Percentiles rank a stretch among this genome's conserved stretches.
Evolutionary conservation across 2,797 vertebrate species (phyloP).

Genomic region (Scyliorhinus canicula): DNA sequence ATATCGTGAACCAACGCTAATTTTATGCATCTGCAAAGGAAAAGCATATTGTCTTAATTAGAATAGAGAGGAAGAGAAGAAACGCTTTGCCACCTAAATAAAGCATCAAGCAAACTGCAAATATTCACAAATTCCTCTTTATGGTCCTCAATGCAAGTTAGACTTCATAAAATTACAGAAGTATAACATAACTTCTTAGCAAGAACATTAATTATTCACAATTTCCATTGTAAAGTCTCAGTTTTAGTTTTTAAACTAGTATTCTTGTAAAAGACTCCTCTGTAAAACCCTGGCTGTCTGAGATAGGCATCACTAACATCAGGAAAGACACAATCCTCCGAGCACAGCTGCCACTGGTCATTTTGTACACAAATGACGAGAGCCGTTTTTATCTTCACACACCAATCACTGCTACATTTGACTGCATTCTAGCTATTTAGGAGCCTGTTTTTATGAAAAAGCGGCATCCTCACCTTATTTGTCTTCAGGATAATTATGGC

Average conservation of each 20-base stretch:
- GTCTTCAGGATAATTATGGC: background rate
- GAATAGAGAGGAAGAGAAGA: background rate
- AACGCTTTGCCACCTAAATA: background rate
- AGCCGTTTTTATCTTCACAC: background rate
- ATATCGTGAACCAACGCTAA: conserved; percentile 92
- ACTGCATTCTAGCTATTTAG: background rate
- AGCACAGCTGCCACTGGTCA: background rate
- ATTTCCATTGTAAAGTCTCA: background rate
- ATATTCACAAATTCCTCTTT: background rate
- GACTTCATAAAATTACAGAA: background rate
- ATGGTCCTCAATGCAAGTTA: background rate
- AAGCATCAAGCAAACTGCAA: background rate
- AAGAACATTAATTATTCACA: background rate
- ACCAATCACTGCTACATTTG: background rate
- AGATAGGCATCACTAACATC: background rate
- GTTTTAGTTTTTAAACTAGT: background rate
- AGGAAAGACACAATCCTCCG: background rate
- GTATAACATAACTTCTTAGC: background rate
- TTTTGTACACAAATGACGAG: background rate
- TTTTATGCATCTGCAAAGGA: conserved; percentile 75
- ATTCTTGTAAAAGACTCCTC: too few relatives aligned
- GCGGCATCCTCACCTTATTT: background rate
- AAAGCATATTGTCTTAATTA: background rate
- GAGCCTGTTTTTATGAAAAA: background rate
- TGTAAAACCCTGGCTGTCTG: background rate